A percentile compares a stretch with the other conserved stretches of the same genome.
phyloP scores from a whole-genome alignment of 2,888 invertebrate genomes.

The Lissonota sp. region DNA sequence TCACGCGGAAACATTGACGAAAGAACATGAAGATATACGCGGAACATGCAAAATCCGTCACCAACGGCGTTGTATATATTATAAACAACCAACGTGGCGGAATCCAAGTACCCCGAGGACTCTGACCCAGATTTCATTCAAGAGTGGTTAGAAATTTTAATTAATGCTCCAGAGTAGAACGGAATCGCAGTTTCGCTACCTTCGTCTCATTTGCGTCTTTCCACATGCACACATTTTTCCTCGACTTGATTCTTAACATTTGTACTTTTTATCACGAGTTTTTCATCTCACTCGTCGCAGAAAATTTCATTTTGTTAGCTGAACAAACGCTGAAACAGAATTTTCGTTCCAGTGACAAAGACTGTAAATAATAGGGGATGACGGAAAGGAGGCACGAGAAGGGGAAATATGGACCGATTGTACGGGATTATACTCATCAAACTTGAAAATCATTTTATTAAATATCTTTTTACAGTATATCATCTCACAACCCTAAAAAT shows the following conservation, averaged over 20 bases:
- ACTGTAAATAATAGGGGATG: too few species aligned
- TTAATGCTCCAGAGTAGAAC: constrained; percentile 45
- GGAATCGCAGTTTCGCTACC: constrained; percentile 20
- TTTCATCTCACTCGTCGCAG: neutral
- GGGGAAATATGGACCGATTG: too few species aligned
- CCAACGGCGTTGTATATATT: neutral
- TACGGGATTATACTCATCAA: too few species aligned
- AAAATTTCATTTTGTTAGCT: too few species aligned
- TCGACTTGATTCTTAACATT: neutral
- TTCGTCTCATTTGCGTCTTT: constrained; percentile 2
- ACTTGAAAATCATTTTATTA: too few species aligned
- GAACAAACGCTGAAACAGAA: too few species aligned
- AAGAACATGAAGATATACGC: neutral
- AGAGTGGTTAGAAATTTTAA: constrained; percentile 58
- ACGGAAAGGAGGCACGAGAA: neutral
- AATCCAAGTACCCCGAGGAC: constrained; percentile 11
- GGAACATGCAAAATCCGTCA: neutral
- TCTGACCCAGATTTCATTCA: constrained; percentile 63
- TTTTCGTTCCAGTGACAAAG: too few species aligned
- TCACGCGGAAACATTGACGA: neutral
- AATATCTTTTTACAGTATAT: too few species aligned
- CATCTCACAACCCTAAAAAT: too few species aligned
- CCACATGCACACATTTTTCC: neutral
- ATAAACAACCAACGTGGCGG: neutral
- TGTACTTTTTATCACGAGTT: constrained; percentile 4